These are phyloP conservation scores for Phymatocera aterrima DNA, from an alignment of 2,888 invertebrate species.

Conservation along the genomic window DNA sequence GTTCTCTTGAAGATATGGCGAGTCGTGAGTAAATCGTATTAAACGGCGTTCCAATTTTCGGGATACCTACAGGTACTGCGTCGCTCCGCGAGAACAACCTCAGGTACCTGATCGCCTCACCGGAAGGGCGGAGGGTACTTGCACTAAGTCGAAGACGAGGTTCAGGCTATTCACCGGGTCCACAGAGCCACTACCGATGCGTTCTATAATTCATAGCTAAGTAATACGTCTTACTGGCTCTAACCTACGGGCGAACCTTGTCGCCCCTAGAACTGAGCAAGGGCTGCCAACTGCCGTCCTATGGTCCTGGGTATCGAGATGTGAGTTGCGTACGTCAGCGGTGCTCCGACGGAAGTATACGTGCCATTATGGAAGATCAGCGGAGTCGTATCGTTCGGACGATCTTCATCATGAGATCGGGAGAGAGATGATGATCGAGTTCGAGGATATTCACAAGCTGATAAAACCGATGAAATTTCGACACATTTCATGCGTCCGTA, in stretches of 20 bases:
- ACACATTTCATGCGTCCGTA: too few relatives aligned
- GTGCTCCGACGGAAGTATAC: not conserved
- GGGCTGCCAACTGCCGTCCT: not conserved
- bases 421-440: not conserved
- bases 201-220: constrained; percentile 70
- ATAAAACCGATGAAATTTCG: not conserved
- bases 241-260: constrained; percentile 20
- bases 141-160: constrained; percentile 36
- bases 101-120: not conserved
- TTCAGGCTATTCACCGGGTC: constrained; percentile 50
- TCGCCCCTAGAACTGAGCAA: not conserved
- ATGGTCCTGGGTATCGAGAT: not conserved
- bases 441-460: not conserved
- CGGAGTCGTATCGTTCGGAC: too few relatives aligned
- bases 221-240: constrained; percentile 69
- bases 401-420: too few relatives aligned
- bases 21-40: not conserved
- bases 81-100: not conserved
- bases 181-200: constrained; percentile 59
- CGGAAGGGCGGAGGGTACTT: constrained; percentile 22
- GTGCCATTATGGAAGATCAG: too few relatives aligned
- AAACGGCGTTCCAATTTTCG: not conserved
- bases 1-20: constrained; percentile 19
- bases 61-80: not conserved
- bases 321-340: not conserved